phyloP scores from a whole-genome alignment of 2,888 invertebrate genomes.

The Vanessa cardui region DNA sequence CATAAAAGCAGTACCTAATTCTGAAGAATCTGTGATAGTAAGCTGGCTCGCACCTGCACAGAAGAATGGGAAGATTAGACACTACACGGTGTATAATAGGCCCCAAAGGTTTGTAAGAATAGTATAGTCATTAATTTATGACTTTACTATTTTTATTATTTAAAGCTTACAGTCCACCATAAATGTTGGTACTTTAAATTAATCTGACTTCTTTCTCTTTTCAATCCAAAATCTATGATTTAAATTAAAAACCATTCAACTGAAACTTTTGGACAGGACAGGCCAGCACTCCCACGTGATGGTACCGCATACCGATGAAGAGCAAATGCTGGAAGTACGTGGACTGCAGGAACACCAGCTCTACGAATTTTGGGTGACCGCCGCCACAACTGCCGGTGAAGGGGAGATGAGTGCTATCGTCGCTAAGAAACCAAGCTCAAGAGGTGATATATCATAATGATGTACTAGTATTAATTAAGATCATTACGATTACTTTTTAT shows the following conservation, averaged over 20 bases:
- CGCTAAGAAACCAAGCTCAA: constrained; percentile 86
- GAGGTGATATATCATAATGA: constrained; percentile 72
- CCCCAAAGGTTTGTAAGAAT: constrained; percentile 70
- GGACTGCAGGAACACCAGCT: constrained; percentile 87
- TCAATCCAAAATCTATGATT: no score
- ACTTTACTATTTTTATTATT: not conserved
- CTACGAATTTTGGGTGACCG: constrained; percentile 95
- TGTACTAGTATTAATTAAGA: no score
- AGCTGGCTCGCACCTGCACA: constrained; percentile 93
- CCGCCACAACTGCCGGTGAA: constrained; percentile 85
- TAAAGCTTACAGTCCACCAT: not conserved
- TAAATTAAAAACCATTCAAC: not conserved
- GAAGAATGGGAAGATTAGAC: constrained; percentile 90
- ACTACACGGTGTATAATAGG: constrained; percentile 90
- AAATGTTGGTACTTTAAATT: no score
- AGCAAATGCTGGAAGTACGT: constrained; percentile 84
- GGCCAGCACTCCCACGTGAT: constrained; percentile 68
- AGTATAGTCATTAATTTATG: no score
- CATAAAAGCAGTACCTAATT: constrained; percentile 91
- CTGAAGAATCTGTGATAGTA: constrained; percentile 90
- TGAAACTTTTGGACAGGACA: constrained; percentile 51
- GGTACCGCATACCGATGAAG: constrained; percentile 59
- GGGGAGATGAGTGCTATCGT: constrained; percentile 90
- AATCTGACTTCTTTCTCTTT: no score
- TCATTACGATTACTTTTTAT: no score